A percentile compares a stretch with the other conserved stretches of the same genome.
Evolutionary conservation across 2,888 invertebrate genomes (phyloP).

Genomic region (Prenolepis imparis): DNA sequence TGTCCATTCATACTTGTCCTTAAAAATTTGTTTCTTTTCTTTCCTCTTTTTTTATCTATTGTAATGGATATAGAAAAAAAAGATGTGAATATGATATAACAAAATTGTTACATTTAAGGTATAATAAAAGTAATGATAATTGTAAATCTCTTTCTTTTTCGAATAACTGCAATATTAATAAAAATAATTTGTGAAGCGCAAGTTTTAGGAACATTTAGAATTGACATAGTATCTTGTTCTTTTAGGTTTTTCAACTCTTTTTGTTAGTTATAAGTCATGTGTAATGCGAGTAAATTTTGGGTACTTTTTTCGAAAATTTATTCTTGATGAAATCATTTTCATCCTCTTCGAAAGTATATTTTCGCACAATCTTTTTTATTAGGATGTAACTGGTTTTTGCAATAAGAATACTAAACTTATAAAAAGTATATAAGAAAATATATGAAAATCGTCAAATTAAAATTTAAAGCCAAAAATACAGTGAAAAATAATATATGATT

Average conservation of each 20-base stretch:
- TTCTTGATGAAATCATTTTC: not conserved
- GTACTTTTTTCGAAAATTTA: not conserved
- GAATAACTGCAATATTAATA: not conserved
- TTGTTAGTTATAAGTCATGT: not conserved
- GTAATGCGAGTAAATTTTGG: not conserved
- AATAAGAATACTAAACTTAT: constrained; percentile 28
- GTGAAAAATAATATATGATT: not conserved
- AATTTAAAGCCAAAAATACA: constrained; percentile 22
- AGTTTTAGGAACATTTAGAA: constrained; percentile 1
- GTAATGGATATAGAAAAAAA: constrained; percentile 37
- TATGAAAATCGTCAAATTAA: constrained; percentile 10
- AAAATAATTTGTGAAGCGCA: not conserved
- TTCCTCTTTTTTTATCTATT: constrained; percentile 9
- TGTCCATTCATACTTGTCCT: not conserved
- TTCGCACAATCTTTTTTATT: not conserved
- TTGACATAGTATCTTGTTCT: constrained; percentile 12
- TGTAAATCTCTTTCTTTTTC: constrained; percentile 60
- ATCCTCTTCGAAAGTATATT: too few relatives aligned
- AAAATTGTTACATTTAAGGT: constrained; percentile 78
- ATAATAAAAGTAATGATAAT: constrained; percentile 72
- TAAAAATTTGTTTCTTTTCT: not conserved
- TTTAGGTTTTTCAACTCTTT: not conserved
- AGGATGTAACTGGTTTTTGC: not conserved
- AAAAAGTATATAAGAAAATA: not conserved
- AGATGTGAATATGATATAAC: constrained; percentile 71